phyloP scores from a whole-genome alignment of 1,140 invertebrate genomes.

The Phortica variegata region DNA sequence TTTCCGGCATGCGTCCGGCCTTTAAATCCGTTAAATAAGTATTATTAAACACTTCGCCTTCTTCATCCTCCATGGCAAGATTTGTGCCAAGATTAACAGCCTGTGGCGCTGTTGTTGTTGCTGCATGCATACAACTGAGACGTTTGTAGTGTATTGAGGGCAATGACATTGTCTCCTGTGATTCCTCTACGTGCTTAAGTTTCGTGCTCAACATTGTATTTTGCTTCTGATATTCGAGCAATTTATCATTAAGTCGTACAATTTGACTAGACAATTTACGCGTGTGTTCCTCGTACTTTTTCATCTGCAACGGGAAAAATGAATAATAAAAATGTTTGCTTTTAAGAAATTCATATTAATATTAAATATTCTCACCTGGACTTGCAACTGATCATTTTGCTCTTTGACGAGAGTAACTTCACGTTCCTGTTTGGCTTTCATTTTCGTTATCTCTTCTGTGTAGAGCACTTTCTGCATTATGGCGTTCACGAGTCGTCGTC shows the following conservation, averaged over 20 bases:
- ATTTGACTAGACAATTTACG: constrained; percentile 47
- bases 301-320: constrained; percentile 21
- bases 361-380: too few relatives aligned
- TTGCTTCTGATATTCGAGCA: constrained; percentile 47
- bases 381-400: too few relatives aligned
- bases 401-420: constrained; percentile 12
- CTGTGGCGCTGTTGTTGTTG: neutral
- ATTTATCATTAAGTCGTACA: constrained; percentile 45
- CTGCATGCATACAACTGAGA: constrained; percentile 14
- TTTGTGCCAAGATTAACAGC: constrained; percentile 45
- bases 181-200: constrained; percentile 26
- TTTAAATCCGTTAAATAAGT: constrained; percentile 71
- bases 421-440: constrained; percentile 56
- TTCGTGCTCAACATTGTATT: constrained; percentile 40
- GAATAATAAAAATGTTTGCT: neutral
- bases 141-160: neutral
- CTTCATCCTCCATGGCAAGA: constrained; percentile 78
- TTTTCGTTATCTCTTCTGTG: constrained; percentile 57
- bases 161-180: neutral
- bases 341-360: neutral
- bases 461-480: constrained; percentile 55
- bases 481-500: too few relatives aligned
- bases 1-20: constrained; percentile 36
- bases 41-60: constrained; percentile 78
- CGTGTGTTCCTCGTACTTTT: constrained; percentile 48